Base-by-base conservation (phyloP, 1,140 invertebrate genomes). In the Pomacea maculata region DNA sequence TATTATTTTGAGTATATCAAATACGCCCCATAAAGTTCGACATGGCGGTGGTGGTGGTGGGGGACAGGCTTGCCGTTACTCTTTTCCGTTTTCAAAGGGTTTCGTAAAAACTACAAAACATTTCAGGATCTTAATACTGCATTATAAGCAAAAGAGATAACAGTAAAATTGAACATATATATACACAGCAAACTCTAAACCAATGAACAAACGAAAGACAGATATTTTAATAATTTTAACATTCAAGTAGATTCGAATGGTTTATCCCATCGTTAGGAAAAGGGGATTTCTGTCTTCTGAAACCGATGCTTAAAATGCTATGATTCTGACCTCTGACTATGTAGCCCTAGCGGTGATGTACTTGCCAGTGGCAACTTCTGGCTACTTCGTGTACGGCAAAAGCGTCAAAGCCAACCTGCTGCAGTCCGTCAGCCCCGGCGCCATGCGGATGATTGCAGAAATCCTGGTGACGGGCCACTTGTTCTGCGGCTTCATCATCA, bases 391-490 rank as follows among this genome's bases (percentile, higher is more conserved):
- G 6, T 89, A 88, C 80, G 89, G 89, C 0, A 73, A 78, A 5
- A 45, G 80, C 6, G 72, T 87, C 2, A 70, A 86, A 9, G 80
- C 83, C 74, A 91, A 90, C 81, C 82, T 91, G 21, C 83, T 91
- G 52, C 67, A 83, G 19, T 83, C 82, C 7, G 73, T 90, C 21
- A 71, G 82, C n/a, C 29, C 75, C 7, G 85, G 85, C 10, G 73
- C 80, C 29, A 74, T 83, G 79, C 73, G 79, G 29, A 82, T 83
- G 55, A 80, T 87, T 8, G 86, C 91, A 15, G 83, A 91, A 78
- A 80, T 92, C 6, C 80, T 91, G 19, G 91, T 92, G 71, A 90
- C 90, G 9, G 55, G 87, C 55, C 92, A 92, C 84, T 88, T 92
- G 7, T 75, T 92, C 63, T 83, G 91, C 8, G 91, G 89, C 14